Base-by-base conservation (phyloP, 2,888 invertebrate genomes). In the Campoplex capitator region DNA sequence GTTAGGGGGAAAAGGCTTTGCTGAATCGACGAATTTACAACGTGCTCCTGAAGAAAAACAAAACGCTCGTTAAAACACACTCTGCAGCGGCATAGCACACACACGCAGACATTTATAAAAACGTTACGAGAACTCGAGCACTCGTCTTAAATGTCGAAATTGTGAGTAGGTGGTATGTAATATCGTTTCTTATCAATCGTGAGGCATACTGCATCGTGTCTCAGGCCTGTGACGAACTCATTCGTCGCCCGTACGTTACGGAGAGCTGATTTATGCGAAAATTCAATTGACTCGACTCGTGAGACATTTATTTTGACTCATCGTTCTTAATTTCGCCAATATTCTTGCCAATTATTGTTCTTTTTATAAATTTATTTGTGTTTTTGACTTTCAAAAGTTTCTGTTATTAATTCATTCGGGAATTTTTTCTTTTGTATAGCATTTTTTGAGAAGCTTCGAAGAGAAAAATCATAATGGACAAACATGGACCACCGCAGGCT, bases 401-500 rank as follows among this genome's bases (percentile, higher is more conserved):
- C n/a, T 0, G 9, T 23, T 0, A 56, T 7, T 2, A n/a, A 56
- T 23, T 23, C 18, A 16, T 23, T 28, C 51, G 51, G 11, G 23
- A 0, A 23, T 23, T 35, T n/a, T 16, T 42, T 75, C 28, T 58
- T 28, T 28, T 0, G 7, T 62, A 32, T 32, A 76, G 45, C 28
- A 62, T 48, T 48, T 32, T 45, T 32, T 18, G n/a, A 48, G 32
- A 18, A 35, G 48, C 45, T 38, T 38, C 7, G 32, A 65, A 54
- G 42, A 38, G 11, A 9, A 74, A 65, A 28, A 32, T 73, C 48
- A 62, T 73, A 54, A 88, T 86, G 88, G 86, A 88, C 42, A 88
- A 79, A 74, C 56, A 78, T 11, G 82, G 73, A 45, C 88, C 84
- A 38, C 88, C 90, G 8, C 86, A 83, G 18, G 84, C 79, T 16